Evolutionary conservation across 2,888 invertebrate species (phyloP), one percentile per base, ranked within the genome.

Genomic region (Philereme transversata): DNA sequence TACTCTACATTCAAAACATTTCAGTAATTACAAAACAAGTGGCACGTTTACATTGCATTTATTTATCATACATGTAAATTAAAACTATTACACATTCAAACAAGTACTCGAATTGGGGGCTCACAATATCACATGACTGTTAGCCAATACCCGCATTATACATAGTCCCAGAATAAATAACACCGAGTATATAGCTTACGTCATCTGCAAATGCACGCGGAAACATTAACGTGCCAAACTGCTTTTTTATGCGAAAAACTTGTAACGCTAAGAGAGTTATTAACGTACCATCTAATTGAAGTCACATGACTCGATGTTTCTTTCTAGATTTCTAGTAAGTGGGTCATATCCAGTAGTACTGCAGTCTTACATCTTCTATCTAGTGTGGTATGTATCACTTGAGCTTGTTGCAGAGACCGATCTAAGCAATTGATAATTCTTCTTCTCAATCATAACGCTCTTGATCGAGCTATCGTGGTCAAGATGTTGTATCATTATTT

Each of bases 61-160:
- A 65, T 64, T 62, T 64, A 60, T 62, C 61, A 70, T 66, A 61
- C 68, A 66, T 61, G 65, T 68, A 68, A 70, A 70, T 68, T 66
- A 65, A 64, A 63, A 66, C 55, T 64, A 68, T 67, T 65, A 69
- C 62, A 62, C 61, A 58, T 57, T 51, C 51, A 53, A 68, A 68
- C 62, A 61, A 64, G 59, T 59, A 57, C 36, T 45, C 36, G 48
- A 48, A 65, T 61, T 53, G 62, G 63, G 61, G 61, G 49, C 67
- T 75, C 72, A 74, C 72, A 68, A 73, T 72, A 72, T 75, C 72
- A 74, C 72, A 68, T 73, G 73, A 72, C 63, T 59, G 48, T 64
- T 55, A 60, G 67, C 52, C 68, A 75, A 75, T 70, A 74, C 80
- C 82, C 79, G 82, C 76, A 80, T 81, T 49, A 70, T 74, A 74